Base-by-base conservation (phyloP, 2,797 vertebrate species). In the Eremophila alpestris region DNA sequence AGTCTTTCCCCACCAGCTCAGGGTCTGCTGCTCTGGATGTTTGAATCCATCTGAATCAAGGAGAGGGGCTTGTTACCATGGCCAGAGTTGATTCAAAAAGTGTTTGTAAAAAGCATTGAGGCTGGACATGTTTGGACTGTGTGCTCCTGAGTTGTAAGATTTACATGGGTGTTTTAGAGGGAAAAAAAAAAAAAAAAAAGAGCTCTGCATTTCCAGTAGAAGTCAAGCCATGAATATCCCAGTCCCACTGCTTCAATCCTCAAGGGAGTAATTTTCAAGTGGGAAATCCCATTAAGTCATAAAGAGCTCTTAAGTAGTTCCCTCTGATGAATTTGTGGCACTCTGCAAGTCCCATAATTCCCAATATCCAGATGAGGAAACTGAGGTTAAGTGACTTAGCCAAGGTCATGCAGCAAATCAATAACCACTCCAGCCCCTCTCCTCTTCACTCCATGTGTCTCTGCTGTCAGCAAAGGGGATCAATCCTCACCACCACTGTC, bases 241-340 rank as follows among this genome's bases (percentile, higher is more conserved):
- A 48, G 46, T 80, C 83, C 81, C 71, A 68, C 81, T 74, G 15
- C 60, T 84, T 87, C 83, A 79, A 3, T 43, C 40, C 92, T 85
- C 89, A 38, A 0, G 54, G 86, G 89, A 92, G 54, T 85, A 34
- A 92, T 96, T 87, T 43, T 91, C 68, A 91, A 89, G 68, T 56
- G 75, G 94, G 89, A 94, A 96, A 92, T 95, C 93, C 71, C 68
- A 95, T 96, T 95, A 97, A 94, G 67, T 89, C 91, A 80, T 95
- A 93, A 95, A 84, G 60, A 87, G 26, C 81, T 89, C 68, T 90
- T 94, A 95, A 94, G 91, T 73, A 90, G 93, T 21, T 95, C 87
- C 49, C 70, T 58, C 38, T 60, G 71, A 94, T 93, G 78, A 95
- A 93, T 95, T 87, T 71, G 90, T 87, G 86, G 81, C 90, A 55